phyloP scores from a whole-genome alignment of 2,797 vertebrate genomes.

The Diceros bicornis region DNA sequence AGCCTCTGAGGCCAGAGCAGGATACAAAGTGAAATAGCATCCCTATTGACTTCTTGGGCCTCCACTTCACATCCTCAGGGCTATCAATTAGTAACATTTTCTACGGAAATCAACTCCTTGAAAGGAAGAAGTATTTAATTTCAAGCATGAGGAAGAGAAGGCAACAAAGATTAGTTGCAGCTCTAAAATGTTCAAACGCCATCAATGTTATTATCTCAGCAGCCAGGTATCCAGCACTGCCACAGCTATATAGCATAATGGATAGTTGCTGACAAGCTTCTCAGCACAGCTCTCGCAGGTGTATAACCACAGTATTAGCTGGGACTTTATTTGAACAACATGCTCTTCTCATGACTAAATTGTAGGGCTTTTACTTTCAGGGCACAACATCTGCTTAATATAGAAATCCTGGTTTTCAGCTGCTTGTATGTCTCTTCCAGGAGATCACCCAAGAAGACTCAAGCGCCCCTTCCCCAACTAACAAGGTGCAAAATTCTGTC shows the following conservation, averaged over 20 bases:
- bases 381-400: conserved; percentile 86
- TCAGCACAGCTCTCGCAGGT: conserved; percentile 79
- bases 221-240: conserved; percentile 85
- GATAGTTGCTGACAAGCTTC: conserved; percentile 86
- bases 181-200: conserved; percentile 85
- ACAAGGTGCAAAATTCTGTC: conserved; percentile 45
- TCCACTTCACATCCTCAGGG: conserved; percentile 55
- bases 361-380: conserved; percentile 85
- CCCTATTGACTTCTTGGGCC: background rate
- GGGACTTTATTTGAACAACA: conserved; percentile 87
- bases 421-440: conserved; percentile 63
- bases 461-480: conserved; percentile 71
- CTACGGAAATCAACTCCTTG: conserved; percentile 78
- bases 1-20: conserved; percentile 13
- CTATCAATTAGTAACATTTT: conserved; percentile 87
- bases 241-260: conserved; percentile 87
- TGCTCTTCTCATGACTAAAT: conserved; percentile 86
- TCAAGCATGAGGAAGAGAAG: conserved; percentile 76
- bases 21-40: background rate
- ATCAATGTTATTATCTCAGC: conserved; percentile 87
- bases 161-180: conserved; percentile 86
- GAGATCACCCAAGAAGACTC: conserved; percentile 82
- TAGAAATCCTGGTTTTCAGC: conserved; percentile 85
- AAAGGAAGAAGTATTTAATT: conserved; percentile 81
- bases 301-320: conserved; percentile 81